phyloP scores from a whole-genome alignment of 2,888 invertebrate genomes.

The Drosophila nr. perissopoda region DNA sequence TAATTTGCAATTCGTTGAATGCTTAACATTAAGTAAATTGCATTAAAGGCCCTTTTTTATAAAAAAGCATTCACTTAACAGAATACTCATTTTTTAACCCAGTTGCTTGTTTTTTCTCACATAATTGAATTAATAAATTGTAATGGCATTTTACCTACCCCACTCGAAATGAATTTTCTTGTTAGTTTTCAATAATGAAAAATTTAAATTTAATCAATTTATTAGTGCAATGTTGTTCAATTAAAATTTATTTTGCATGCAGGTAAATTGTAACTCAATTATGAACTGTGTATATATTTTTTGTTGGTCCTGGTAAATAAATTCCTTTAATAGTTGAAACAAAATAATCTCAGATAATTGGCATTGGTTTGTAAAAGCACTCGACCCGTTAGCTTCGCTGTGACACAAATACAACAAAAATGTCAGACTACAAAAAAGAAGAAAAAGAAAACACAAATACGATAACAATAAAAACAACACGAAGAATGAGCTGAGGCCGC shows the following conservation, averaged over 20 bases:
- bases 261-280: background rate
- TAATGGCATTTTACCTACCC: background rate
- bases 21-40: slow-evolving; percentile 27
- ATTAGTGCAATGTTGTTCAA: background rate
- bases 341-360: slow-evolving; percentile 45
- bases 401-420: slow-evolving; percentile 35
- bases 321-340: background rate
- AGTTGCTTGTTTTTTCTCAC: background rate
- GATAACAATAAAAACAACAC: slow-evolving; percentile 23
- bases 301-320: background rate
- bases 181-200: background rate
- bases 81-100: background rate
- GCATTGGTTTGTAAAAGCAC: slow-evolving; percentile 23
- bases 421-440: slow-evolving; percentile 17
- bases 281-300: background rate
- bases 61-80: background rate
- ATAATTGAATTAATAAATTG: background rate
- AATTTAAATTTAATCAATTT: background rate
- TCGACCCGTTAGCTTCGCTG: slow-evolving; percentile 25
- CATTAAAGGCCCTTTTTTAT: slow-evolving; percentile 8
- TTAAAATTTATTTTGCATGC: background rate
- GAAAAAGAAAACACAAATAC: background rate
- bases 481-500: slow-evolving; percentile 2
- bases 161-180: background rate
- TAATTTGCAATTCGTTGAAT: slow-evolving; percentile 22